phyloP scores from a whole-genome alignment of 1,140 invertebrate genomes.

The Venustaconcha ellipsiformis region DNA sequence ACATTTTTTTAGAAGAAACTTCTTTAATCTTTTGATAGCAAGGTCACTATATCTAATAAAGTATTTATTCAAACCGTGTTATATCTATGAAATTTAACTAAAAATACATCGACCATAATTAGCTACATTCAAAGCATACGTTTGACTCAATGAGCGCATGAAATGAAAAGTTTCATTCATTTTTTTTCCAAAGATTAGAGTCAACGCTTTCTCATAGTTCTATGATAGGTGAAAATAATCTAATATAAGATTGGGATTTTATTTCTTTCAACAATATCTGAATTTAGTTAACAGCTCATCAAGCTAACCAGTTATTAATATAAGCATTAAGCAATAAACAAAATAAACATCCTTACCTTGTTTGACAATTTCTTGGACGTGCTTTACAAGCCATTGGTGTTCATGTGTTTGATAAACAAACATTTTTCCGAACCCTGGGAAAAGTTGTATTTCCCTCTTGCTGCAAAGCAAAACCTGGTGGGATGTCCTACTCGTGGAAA shows the following conservation, averaged over 20 bases:
- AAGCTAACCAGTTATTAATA: background rate
- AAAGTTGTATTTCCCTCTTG: background rate
- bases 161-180: no score
- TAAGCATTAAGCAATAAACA: background rate
- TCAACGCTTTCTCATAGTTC: no score
- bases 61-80: no score
- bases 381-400: background rate
- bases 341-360: background rate
- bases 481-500: background rate
- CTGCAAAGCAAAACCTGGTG: background rate
- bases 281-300: background rate
- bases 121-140: no score
- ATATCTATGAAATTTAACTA: no score
- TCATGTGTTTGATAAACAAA: conserved; percentile 1
- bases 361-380: background rate
- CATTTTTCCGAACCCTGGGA: background rate
- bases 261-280: background rate
- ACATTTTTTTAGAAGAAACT: no score
- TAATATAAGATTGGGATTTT: background rate
- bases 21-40: no score
- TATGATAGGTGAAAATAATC: no score
- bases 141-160: no score
- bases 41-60: no score
- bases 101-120: no score
- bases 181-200: no score